A percentile compares a stretch with the other conserved stretches of the same genome.
phyloP scores from a whole-genome alignment of 2,888 invertebrate genomes.

The Andrena praecox region DNA sequence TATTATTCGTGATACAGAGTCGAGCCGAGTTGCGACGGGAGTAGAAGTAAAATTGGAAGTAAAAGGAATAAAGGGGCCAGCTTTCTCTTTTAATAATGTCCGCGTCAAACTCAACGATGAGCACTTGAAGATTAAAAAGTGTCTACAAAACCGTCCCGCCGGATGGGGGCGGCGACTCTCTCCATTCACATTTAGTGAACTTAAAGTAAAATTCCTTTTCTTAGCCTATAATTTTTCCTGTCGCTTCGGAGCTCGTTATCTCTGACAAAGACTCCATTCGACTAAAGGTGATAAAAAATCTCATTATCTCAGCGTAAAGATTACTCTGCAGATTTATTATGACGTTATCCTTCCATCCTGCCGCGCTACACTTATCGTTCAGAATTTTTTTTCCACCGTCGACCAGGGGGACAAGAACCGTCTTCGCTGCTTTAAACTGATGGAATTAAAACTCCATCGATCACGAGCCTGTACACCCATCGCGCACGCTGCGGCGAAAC shows the following conservation, averaged over 20 bases:
- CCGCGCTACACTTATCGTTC: slow-evolving; percentile 50
- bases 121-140: slow-evolving; percentile 51
- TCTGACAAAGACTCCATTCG: slow-evolving; percentile 60
- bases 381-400: slow-evolving; percentile 24
- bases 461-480: background rate
- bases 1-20: background rate
- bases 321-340: slow-evolving; percentile 64
- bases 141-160: slow-evolving; percentile 43
- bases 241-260: slow-evolving; percentile 60
- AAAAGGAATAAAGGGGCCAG: background rate
- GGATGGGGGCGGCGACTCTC: slow-evolving; percentile 25
- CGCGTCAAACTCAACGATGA: slow-evolving; percentile 38
- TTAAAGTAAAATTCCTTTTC: slow-evolving; percentile 61
- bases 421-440: slow-evolving; percentile 13
- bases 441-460: slow-evolving; percentile 35
- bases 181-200: slow-evolving; percentile 55
- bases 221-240: slow-evolving; percentile 60
- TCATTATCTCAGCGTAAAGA: slow-evolving; percentile 63
- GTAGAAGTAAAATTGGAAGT: background rate
- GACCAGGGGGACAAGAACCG: slow-evolving; percentile 4
- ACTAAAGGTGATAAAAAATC: slow-evolving; percentile 63
- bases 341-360: slow-evolving; percentile 55
- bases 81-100: slow-evolving; percentile 43
- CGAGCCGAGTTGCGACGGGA: background rate
- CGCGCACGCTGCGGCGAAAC: background rate